A percentile compares a stretch with the other conserved stretches of the same genome.
Evolutionary conservation across 2,888 invertebrate genomes (phyloP).

Genomic region (Xestia ashworthii): DNA sequence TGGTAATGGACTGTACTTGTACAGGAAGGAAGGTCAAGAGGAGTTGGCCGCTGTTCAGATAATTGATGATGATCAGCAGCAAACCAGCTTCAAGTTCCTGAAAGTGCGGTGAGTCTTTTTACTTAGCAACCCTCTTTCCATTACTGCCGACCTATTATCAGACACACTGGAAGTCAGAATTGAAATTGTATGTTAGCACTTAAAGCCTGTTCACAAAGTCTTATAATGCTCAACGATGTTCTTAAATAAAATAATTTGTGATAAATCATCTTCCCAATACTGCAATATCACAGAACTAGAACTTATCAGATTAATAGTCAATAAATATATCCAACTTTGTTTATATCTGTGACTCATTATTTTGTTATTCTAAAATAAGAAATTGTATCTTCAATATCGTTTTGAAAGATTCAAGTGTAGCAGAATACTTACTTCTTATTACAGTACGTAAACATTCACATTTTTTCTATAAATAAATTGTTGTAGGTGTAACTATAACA

Average conservation of each 20-base stretch:
- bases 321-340: constrained; percentile 1
- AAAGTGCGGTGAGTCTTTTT: constrained; percentile 86
- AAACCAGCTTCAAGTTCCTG: constrained; percentile 86
- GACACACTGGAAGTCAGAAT: too few relatives aligned
- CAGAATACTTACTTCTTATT: not conserved
- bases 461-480: constrained; percentile 39
- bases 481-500: constrained; percentile 26
- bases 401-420: not conserved
- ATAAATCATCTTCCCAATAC: not conserved
- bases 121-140: not conserved
- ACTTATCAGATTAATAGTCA: not conserved
- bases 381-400: constrained; percentile 10
- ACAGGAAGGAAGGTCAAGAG: constrained; percentile 84
- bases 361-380: not conserved
- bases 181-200: not conserved
- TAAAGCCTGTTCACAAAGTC: not conserved
- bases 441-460: not conserved
- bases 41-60: constrained; percentile 88
- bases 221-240: not conserved
- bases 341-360: not conserved
- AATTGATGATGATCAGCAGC: constrained; percentile 81
- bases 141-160: not conserved
- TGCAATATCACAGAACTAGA: not conserved
- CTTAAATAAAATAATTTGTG: not conserved
- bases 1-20: constrained; percentile 87